phyloP scores from a whole-genome alignment of 2,888 invertebrate genomes.

The Heteromyza rotundicornis region DNA sequence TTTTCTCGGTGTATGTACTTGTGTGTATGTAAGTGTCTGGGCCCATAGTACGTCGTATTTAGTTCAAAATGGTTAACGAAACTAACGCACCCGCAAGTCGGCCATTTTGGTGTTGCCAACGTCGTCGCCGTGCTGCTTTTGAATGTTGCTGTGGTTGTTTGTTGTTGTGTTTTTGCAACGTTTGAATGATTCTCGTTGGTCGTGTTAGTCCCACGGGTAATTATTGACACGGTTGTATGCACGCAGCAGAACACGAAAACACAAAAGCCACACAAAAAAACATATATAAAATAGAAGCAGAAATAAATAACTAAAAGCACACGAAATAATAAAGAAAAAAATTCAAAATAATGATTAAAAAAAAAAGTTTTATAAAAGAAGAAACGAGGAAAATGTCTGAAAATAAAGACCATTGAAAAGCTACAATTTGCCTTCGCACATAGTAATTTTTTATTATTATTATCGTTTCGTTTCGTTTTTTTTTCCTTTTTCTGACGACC shows the following conservation, averaged over 20 bases:
- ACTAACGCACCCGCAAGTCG: constrained; percentile 9
- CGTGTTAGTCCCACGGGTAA: constrained; percentile 60
- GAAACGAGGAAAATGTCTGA: constrained; percentile 52
- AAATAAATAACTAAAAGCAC: constrained; percentile 28
- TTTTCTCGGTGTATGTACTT: too few species aligned
- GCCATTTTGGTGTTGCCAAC: constrained; percentile 15
- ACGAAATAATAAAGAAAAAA: constrained; percentile 47
- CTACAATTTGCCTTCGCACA: constrained; percentile 49
- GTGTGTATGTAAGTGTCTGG: too few species aligned
- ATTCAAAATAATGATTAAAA: constrained; percentile 11
- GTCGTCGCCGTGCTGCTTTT: neutral
- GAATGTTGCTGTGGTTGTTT: constrained; percentile 4
- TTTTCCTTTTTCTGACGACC: too few species aligned
- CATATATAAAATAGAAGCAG: constrained; percentile 2
- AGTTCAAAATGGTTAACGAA: constrained; percentile 1
- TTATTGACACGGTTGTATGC: constrained; percentile 58
- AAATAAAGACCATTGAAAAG: constrained; percentile 15
- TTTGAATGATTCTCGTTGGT: constrained; percentile 54
- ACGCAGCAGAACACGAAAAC: constrained; percentile 49
- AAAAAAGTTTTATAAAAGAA: constrained; percentile 34
- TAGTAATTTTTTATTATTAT: constrained; percentile 42
- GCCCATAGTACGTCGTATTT: too few species aligned
- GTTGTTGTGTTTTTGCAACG: constrained; percentile 47
- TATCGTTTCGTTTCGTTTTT: constrained; percentile 14
- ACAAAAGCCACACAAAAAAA: constrained; percentile 15